Evolutionary conservation across 2,797 vertebrate genomes (phyloP), one percentile per base, ranked within the genome.

Genomic region (Alosa sapidissima): DNA sequence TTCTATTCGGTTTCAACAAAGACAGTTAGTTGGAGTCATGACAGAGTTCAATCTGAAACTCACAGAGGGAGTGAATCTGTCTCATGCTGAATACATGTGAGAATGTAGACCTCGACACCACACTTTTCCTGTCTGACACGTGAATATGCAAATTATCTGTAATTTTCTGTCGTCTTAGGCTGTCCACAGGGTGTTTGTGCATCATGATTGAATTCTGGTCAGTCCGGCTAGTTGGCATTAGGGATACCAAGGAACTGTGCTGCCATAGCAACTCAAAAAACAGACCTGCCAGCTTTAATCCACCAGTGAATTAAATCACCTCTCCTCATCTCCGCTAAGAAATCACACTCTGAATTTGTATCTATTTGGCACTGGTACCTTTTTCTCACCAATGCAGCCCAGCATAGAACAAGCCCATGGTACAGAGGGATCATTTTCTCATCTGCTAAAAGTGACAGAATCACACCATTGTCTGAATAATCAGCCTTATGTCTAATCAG

Each of bases 221-320:
- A 72, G 65, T 72, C 13, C 65, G 14, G 33, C 14, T 13, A 72
- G 28, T 72, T 72, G 65, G 65, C 65, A 36, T 72, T 72, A 36
- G 13, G 33, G 65, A 72, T 36, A 28, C 65, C 65, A 72, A 72
- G 65, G 28, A 72, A 16, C 65, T 36, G 65, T 72, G 65, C 65
- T 72, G 65, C 65, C 65, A 72, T 72, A 72, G 65, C 65, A 72
- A 72, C 65, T 36, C 65, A 72, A 36, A 72, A 41, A 72, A 72
- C 65, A 72, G 65, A 41, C 65, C 14, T 72, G 65, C 33, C 65
- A 72, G 65, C 65, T 14, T 16, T 72, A 72, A 72, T 72, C 33
- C 65, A 36, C 65, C 33, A 5, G 2, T 72, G 65, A 72, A 72
- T 72, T 72, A 72, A 72, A 72, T 72, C 65, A 72, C 28, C 33